phyloP scores from a whole-genome alignment of 2,113 vertebrate species.

The Callorhinus ursinus region DNA sequence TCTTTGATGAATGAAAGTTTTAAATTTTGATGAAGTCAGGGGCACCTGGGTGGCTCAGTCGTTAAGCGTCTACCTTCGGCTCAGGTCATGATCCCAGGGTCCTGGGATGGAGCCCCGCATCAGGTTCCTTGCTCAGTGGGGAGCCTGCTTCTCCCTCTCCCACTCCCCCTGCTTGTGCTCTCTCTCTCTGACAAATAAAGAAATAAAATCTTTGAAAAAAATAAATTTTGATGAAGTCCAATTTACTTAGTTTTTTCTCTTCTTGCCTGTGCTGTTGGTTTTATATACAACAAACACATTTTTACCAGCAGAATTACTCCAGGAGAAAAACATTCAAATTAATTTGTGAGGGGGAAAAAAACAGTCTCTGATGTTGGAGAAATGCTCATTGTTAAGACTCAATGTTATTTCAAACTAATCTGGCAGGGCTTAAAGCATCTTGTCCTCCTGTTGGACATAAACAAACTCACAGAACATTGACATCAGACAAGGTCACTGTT shows the following conservation, averaged over 20 bases:
- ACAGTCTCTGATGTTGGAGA: not conserved
- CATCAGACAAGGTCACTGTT: not conserved
- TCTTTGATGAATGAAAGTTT: not conserved
- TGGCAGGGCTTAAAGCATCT: not conserved
- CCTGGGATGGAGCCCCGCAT: too few species aligned
- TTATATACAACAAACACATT: not conserved
- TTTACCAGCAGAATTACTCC: not conserved
- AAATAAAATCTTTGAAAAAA: too few species aligned
- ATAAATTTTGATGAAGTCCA: not conserved
- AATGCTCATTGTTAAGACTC: not conserved
- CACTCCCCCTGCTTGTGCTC: too few species aligned
- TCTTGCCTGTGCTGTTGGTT: not conserved
- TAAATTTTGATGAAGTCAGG: not conserved
- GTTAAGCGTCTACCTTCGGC: too few species aligned
- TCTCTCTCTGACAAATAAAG: too few species aligned
- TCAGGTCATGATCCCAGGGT: too few species aligned
- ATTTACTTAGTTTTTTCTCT: not conserved
- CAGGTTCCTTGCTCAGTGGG: too few species aligned
- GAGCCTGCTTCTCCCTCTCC: too few species aligned
- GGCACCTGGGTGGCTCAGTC: too few species aligned
- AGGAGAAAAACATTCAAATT: not conserved
- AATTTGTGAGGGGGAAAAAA: not conserved
- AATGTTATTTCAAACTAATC: not conserved
- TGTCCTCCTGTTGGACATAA: not conserved
- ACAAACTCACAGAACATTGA: not conserved